Percentiles rank a stretch among this genome's conserved stretches.
Evolutionary conservation across 2,888 invertebrate genomes (phyloP).

Genomic region (Oxytorus armatus): DNA sequence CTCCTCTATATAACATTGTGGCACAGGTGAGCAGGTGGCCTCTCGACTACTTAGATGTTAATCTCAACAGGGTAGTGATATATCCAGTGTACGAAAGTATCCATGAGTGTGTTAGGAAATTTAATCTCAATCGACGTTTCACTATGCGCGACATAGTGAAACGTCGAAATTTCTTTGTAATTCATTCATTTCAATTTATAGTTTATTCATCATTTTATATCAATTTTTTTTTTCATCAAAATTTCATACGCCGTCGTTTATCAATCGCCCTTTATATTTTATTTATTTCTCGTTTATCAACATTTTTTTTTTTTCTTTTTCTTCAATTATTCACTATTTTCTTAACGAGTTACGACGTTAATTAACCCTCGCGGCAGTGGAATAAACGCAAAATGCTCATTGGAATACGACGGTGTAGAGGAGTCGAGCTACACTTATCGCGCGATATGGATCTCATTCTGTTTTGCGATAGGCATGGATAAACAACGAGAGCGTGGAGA

Average conservation of each 20-base stretch:
- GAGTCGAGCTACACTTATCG: conserved; percentile 36
- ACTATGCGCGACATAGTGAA: not conserved
- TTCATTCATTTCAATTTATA: not conserved
- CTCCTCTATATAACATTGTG: conserved; percentile 34
- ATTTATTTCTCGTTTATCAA: not conserved
- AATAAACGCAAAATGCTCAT: conserved; percentile 34
- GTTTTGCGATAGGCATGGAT: conserved; percentile 63
- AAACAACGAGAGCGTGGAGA: conserved; percentile 66
- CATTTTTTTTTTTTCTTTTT: not conserved
- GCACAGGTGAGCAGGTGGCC: conserved; percentile 64
- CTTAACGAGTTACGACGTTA: not conserved
- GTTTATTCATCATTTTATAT: not conserved
- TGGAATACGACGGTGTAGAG: conserved; percentile 19
- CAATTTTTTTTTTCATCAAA: no score
- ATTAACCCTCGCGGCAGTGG: conserved; percentile 16
- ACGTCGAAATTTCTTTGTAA: not conserved
- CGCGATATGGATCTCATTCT: conserved; percentile 52
- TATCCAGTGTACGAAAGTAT: conserved; percentile 4
- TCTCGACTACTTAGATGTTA: conserved; percentile 35
- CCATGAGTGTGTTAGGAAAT: no score
- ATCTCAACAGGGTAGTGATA: conserved; percentile 41
- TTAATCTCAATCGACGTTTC: conserved; percentile 12
- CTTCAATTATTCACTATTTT: not conserved
- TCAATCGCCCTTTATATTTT: not conserved
- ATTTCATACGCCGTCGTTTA: not conserved